phyloP scores from a whole-genome alignment of 2,888 invertebrate species.

The Exocentrus adspersus region DNA sequence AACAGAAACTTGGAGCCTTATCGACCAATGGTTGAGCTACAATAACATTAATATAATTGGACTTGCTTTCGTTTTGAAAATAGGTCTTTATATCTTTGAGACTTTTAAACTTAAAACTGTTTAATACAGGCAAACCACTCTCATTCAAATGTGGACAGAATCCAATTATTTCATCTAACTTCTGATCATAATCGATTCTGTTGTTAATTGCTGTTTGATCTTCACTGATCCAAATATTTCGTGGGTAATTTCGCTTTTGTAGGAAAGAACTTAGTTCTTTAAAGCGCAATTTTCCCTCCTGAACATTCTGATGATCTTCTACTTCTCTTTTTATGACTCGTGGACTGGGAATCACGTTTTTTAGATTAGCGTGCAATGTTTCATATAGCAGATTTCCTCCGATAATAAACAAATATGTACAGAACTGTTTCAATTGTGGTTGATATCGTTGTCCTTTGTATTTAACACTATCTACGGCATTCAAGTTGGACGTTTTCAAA shows the following conservation, averaged over 20 bases:
- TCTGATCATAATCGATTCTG: conserved; percentile 23
- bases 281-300: conserved; percentile 13
- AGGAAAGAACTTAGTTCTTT: conserved; percentile 12
- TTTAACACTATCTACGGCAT: neutral
- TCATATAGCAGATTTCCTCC: neutral
- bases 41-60: conserved; percentile 35
- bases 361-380: conserved; percentile 5
- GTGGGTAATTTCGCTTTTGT: conserved; percentile 22
- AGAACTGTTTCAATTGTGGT: neutral
- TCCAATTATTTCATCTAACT: conserved; percentile 27
- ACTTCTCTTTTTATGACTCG: conserved; percentile 7
- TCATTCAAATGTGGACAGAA: conserved; percentile 20
- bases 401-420: neutral
- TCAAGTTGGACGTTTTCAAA: neutral
- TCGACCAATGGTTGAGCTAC: conserved; percentile 32
- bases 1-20: conserved; percentile 34
- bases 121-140: conserved; percentile 12
- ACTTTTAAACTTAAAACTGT: conserved; percentile 5
- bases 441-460: neutral
- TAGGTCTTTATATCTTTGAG: neutral
- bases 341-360: neutral
- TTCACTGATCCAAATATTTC: conserved; percentile 27
- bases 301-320: conserved; percentile 8
- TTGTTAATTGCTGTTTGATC: conserved; percentile 26
- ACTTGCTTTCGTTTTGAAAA: conserved; percentile 13